Evolutionary conservation across 1,140 invertebrate species (phyloP).

Genomic region (Ooceraea biroi): DNA sequence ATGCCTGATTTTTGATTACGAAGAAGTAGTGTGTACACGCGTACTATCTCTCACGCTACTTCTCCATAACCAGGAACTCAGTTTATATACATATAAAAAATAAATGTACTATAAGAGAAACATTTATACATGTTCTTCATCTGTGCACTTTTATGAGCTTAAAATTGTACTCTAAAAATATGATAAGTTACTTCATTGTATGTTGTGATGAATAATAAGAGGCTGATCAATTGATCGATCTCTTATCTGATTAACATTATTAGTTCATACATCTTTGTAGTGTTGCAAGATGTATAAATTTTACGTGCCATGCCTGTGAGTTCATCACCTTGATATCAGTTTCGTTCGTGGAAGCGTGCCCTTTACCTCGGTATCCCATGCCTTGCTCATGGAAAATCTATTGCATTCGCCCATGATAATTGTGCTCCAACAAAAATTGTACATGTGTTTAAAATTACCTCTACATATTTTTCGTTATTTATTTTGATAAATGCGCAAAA

Average conservation of each 20-base stretch:
- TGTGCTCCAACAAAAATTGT: background rate
- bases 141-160: background rate
- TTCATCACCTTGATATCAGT: background rate
- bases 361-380: background rate
- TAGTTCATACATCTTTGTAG: background rate
- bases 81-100: too few relatives aligned
- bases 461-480: constrained; percentile 16
- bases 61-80: too few relatives aligned
- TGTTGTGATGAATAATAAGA: background rate
- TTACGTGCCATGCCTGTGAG: background rate
- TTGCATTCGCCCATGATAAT: constrained; percentile 5
- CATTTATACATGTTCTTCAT: background rate
- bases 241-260: constrained; percentile 12
- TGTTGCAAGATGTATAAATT: constrained; percentile 31
- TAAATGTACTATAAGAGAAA: too few relatives aligned
- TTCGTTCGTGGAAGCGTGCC: constrained; percentile 18
- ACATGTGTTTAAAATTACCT: background rate
- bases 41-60: too few relatives aligned
- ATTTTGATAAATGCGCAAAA: background rate
- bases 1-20: too few relatives aligned
- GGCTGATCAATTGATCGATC: background rate
- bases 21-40: too few relatives aligned
- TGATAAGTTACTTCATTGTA: background rate
- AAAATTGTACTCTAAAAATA: background rate
- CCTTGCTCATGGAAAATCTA: background rate